Base-by-base conservation (phyloP, 2,113 vertebrate genomes). In the Holacanthus passer region DNA sequence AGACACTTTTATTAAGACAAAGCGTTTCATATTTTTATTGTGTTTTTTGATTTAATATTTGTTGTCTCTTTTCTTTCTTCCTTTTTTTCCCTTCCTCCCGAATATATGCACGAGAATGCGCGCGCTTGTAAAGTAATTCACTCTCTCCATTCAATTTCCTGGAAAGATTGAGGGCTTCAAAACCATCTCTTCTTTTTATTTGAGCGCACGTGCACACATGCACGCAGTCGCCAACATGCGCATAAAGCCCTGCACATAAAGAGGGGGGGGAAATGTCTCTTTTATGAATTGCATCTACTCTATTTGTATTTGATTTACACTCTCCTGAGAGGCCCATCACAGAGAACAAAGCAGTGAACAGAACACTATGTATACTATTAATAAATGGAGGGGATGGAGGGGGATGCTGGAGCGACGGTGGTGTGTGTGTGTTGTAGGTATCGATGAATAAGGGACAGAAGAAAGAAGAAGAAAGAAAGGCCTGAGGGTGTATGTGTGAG, bases 281-380 rank as follows among this genome's bases (percentile, higher is more conserved):
- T 71, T 71, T 82, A 83, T 87, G 69, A 79, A 83, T 79, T 78
- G 70, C 70, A 77, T 79, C 24, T 79, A 1, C 53, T 84, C 31
- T 76, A 39, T 80, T 85, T 83, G 59, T 74, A 69, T 90, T 83
- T 85, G 82, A 88, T 83, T 85, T 83, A 45, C 32, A n/a, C 35
- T 74, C 82, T 87, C 82, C 60, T 45, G 76, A 77, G 64, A 67
- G 65, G 47, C 56, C 37, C 71, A 58, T 86, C 85, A 81, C 31
- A 8, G 62, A 73, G 81, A 87, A 66, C 74, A 87, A 82, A 69
- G 60, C 32, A 63, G 31, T 50, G 48, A 68, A 74, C 81, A 72
- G 16, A 64, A 71, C 43, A 47, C 14, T 24, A 27, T 69, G 47
- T 84, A 53, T 64, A 74, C 63, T 79, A 73, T 75, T 83, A 83